Percentiles rank a stretch among this genome's conserved stretches.
These are phyloP conservation scores for Sebastes ruberrimus DNA, from an alignment of 2,797 vertebrate genomes.

Conservation along the genomic window DNA sequence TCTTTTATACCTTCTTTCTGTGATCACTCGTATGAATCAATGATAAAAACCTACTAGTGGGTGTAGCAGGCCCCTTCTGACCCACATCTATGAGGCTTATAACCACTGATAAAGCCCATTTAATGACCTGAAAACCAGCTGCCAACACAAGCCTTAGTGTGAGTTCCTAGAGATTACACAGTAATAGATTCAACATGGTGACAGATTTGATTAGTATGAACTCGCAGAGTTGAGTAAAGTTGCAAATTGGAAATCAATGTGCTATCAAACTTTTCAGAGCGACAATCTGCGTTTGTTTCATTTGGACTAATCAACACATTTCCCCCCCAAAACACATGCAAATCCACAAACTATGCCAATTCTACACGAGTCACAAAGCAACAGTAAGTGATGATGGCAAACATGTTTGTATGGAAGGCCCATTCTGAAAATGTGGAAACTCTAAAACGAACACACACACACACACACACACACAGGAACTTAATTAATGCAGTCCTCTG, in stretches of 20 bases:
- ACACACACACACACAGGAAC: neutral
- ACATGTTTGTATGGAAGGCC: constrained; percentile 3
- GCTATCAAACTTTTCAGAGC: constrained; percentile 4
- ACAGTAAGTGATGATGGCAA: neutral
- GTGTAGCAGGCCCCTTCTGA: neutral
- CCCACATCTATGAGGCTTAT: neutral
- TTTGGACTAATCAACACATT: constrained; percentile 1
- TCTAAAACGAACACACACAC: constrained; percentile 26
- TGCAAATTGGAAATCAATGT: neutral
- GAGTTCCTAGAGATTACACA: neutral
- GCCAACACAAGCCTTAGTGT: neutral
- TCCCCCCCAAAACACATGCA: neutral
- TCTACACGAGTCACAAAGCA: neutral
- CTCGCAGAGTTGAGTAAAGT: neutral
- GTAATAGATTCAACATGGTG: neutral
- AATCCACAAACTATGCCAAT: neutral
- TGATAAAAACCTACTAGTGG: neutral
- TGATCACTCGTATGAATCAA: neutral
- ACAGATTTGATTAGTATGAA: neutral
- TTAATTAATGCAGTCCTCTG: constrained; percentile 64
- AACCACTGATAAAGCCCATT: neutral
- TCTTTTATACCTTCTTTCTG: neutral
- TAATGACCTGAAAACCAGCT: neutral
- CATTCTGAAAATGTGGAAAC: constrained; percentile 20
- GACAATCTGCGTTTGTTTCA: neutral